Base-by-base conservation (phyloP, 2,113 vertebrate genomes). In the Cettia cetti region DNA sequence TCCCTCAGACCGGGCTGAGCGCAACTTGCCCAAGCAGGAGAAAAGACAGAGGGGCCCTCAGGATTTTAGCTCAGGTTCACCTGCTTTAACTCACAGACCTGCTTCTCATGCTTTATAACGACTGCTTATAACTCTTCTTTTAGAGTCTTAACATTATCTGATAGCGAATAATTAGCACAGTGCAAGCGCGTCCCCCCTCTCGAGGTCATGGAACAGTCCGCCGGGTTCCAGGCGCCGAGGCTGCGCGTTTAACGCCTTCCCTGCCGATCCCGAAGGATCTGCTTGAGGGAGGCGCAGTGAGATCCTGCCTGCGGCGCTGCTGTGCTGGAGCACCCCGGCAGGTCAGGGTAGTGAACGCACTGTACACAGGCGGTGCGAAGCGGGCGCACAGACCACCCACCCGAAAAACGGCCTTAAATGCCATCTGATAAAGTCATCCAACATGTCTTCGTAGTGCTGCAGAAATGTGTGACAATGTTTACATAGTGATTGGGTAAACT, bases 201-300 rank as follows among this genome's bases (percentile, higher is more conserved):
- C 1, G 19, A 22, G 14, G 28, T 76, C 90, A 92, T 98, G 96
- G 97, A 95, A 82, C 56, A 31, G 71, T 79, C 97, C 74, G 24
- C 27, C 11, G 49, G 9, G 44, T 2, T 56, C 31, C 60, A 6
- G 1, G 47, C 33, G 1, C 33, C 10, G 28, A 1, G 47, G 11
- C 44, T 83, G 24, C 0, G 8, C 3, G 2, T 24, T 89, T 75
- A 88, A 57, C 89, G 35, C 74, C 1, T 85, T 76, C 15, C 57
- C 49, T 59, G 91, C 84, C 86, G 26, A 15, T 15, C 33, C n/a
- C 15, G 7, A 23, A 28, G 86, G 18, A 5, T 13, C 4, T 5
- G 26, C 37, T 6, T 9, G 59, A 2, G 26, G 31, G 31, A 37
- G 31, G 11, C 17, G 16, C 22, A 10, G 5, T 23, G 37, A 57